Conservation (phyloP, 1,140 invertebrate genomes). For the Phenacoccus solenopsis region DNA sequence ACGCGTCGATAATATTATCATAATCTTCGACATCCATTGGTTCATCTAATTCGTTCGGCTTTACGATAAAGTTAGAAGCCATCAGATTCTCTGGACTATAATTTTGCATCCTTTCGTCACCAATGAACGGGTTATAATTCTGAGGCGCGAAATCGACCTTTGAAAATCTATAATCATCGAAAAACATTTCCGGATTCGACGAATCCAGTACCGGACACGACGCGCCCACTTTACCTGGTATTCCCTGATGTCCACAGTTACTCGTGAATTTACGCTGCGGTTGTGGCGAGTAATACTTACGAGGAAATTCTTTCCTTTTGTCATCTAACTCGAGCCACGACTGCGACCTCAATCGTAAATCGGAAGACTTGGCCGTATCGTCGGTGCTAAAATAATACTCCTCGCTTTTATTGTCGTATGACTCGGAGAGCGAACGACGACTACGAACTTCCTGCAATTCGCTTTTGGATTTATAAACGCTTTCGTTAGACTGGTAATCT, state of each 20-base stretch:
- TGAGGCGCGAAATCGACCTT: not conserved
- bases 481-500: not conserved
- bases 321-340: not conserved
- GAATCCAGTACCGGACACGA: slow-evolving; percentile 5
- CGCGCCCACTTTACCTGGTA: not conserved
- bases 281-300: not conserved
- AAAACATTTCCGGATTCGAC: not conserved
- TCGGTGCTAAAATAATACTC: not conserved
- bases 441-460: not conserved
- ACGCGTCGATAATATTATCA: slow-evolving; percentile 1
- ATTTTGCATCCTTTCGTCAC: not conserved
- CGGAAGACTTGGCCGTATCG: not conserved
- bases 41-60: not conserved
- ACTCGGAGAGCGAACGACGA: not conserved
- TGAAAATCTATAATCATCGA: not conserved
- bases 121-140: not conserved
- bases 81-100: not conserved
- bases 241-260: not conserved
- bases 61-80: not conserved
- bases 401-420: not conserved
- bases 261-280: not conserved
- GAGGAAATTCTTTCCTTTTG: not conserved
- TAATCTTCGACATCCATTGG: not conserved
- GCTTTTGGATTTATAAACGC: not conserved
- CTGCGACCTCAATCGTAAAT: not conserved